These are phyloP conservation scores for Drosophila mimetica DNA, from an alignment of 2,888 invertebrate species.

Conservation along the genomic window DNA sequence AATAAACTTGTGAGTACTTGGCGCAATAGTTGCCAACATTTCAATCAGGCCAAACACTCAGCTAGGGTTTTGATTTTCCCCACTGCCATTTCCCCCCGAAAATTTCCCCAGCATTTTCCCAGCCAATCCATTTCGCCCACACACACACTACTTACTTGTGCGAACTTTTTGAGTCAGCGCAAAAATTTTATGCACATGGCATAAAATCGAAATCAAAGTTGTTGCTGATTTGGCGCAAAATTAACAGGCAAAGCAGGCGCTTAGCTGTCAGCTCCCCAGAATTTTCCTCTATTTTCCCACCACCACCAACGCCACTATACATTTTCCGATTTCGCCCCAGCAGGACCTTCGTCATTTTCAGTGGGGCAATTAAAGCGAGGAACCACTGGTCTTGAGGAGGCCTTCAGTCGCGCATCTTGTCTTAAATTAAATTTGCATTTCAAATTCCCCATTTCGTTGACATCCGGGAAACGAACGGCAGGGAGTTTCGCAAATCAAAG, in stretches of 20 bases:
- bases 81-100: background rate
- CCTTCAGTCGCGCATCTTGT: conserved; percentile 52
- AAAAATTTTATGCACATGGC: conserved; percentile 77
- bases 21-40: conserved; percentile 79
- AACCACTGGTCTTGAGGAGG: conserved; percentile 27
- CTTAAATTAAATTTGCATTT: conserved; percentile 81
- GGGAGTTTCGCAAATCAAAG: conserved; percentile 64
- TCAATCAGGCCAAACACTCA: conserved; percentile 74
- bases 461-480: conserved; percentile 44
- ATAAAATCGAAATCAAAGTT: conserved; percentile 71
- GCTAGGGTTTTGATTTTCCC: conserved; percentile 26
- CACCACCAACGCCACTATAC: background rate
- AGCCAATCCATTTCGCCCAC: background rate
- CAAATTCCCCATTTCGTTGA: conserved; percentile 73
- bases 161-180: conserved; percentile 66
- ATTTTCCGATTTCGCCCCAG: conserved; percentile 6
- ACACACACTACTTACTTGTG: conserved; percentile 30
- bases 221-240: conserved; percentile 80
- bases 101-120: background rate
- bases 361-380: conserved; percentile 69
- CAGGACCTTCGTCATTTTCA: conserved; percentile 41
- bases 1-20: conserved; percentile 79
- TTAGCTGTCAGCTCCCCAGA: conserved; percentile 27
- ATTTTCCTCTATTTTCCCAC: conserved; percentile 1
- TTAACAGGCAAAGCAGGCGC: conserved; percentile 75